Conservation (phyloP, 2,888 invertebrate genomes). For the Metalampra italica region DNA sequence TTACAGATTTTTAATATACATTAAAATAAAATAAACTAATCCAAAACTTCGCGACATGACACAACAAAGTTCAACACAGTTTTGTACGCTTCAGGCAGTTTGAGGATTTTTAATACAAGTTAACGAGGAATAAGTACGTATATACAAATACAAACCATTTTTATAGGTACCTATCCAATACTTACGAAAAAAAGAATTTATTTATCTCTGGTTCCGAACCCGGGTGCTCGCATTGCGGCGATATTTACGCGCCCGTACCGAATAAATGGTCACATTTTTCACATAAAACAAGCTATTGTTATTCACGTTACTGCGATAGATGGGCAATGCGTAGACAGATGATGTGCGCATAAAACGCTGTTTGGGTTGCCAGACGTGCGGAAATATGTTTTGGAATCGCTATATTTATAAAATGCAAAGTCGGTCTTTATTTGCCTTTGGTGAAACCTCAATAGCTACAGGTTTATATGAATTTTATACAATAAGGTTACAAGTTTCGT, state of each 20-base stretch:
- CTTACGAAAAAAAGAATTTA: not conserved
- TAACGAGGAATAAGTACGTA: not conserved
- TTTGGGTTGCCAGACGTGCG: not conserved
- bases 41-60: no score
- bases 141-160: not conserved
- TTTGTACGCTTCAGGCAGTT: no score
- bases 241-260: constrained; percentile 18
- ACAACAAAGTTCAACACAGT: no score
- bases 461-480: no score
- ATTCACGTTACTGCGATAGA: constrained; percentile 35
- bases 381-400: not conserved
- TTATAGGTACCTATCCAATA: not conserved
- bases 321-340: constrained; percentile 33
- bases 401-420: not conserved
- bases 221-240: constrained; percentile 14
- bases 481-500: no score
- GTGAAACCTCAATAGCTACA: no score
- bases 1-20: no score
- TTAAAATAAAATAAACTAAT: no score
- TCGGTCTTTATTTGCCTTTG: not conserved
- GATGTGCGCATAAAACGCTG: constrained; percentile 12
- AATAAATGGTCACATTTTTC: constrained; percentile 49
- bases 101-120: no score
- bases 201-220: not conserved
- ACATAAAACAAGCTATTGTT: constrained; percentile 46